Percentiles rank a stretch among this genome's conserved stretches.
phyloP scores from a whole-genome alignment of 2,113 vertebrate genomes.

The Sinocyclocheilus grahami region DNA sequence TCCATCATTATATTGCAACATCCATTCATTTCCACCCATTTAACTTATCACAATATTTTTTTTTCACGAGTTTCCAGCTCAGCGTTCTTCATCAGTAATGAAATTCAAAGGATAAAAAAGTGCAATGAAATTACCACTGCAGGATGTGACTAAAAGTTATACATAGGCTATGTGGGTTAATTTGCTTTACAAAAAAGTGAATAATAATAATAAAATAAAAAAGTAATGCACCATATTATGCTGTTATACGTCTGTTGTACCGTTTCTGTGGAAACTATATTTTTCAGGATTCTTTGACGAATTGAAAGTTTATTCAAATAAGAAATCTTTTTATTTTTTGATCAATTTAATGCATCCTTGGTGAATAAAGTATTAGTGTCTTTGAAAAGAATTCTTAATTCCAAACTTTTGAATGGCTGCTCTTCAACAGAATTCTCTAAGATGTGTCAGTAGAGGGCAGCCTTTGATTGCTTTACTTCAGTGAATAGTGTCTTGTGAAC shows the following conservation, averaged over 20 bases:
- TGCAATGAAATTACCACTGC: neutral
- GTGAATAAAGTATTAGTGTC: neutral
- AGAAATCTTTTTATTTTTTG: neutral
- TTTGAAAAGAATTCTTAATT: neutral
- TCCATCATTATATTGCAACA: neutral
- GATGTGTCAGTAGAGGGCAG: conserved; percentile 48
- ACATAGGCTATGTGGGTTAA: too few species aligned
- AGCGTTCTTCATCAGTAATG: neutral
- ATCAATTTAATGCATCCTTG: neutral
- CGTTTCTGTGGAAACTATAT: neutral
- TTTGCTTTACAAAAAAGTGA: too few species aligned
- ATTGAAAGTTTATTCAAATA: neutral
- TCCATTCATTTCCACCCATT: neutral
- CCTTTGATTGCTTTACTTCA: conserved; percentile 10
- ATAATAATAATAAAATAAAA: too few species aligned
- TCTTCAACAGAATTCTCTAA: neutral
- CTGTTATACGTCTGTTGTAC: too few species aligned
- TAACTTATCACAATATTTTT: neutral
- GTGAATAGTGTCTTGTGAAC: neutral
- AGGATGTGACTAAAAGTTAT: neutral
- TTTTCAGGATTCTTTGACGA: neutral
- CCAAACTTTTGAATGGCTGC: neutral
- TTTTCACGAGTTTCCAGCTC: neutral
- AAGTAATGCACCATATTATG: too few species aligned
- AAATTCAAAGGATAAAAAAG: neutral